These are phyloP conservation scores for Colaptes auratus DNA, from an alignment of 2,113 vertebrate genomes.

Conservation along the genomic window DNA sequence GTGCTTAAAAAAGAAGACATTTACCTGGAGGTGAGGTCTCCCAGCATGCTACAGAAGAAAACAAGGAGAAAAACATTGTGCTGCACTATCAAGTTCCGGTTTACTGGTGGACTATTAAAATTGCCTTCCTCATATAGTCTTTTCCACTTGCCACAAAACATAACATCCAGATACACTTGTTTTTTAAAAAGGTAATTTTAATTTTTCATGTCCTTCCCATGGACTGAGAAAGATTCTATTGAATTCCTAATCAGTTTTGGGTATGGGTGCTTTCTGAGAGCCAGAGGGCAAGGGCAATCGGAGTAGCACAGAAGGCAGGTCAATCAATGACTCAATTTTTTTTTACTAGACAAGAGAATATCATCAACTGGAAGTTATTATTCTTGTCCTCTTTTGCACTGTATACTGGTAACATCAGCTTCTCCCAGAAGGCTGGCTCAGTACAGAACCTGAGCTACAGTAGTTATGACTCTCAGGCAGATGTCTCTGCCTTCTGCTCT, in stretches of 20 bases:
- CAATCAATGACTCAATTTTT: background rate
- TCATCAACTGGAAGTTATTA: background rate
- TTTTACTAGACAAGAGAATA: background rate
- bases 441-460: background rate
- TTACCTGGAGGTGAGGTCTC: slow-evolving; percentile 84
- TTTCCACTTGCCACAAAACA: background rate
- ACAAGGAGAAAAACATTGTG: background rate
- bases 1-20: background rate
- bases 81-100: background rate
- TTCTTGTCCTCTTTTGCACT: background rate
- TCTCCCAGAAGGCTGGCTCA: background rate
- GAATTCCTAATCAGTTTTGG: background rate
- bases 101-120: background rate
- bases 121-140: background rate
- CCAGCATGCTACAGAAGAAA: slow-evolving; percentile 75
- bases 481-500: background rate
- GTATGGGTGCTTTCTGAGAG: background rate
- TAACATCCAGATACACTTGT: background rate
- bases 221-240: background rate
- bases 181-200: background rate
- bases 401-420: background rate
- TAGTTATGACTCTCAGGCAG: background rate
- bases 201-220: background rate
- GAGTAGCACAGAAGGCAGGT: background rate
- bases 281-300: background rate